A percentile compares a stretch with the other conserved stretches of the same genome.
These are phyloP conservation scores for Cheilosia vulpina DNA, from an alignment of 2,888 invertebrate genomes.

Conservation along the genomic window DNA sequence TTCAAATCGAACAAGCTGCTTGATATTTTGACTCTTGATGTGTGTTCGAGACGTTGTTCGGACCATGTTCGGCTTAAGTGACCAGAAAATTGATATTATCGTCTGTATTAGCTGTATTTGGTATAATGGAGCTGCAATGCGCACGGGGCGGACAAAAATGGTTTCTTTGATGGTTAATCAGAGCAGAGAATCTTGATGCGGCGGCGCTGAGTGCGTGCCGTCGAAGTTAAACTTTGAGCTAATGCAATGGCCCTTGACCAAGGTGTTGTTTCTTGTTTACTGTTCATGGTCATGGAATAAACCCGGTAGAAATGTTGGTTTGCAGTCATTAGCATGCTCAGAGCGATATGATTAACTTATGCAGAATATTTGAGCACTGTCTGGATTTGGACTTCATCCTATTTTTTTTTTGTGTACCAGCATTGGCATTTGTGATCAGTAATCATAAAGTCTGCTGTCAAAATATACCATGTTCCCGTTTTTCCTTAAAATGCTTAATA, in stretches of 20 bases:
- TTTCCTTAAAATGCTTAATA: no score
- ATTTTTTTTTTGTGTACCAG: no score
- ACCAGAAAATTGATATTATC: slow-evolving; percentile 56
- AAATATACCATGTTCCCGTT: no score
- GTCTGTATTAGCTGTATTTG: slow-evolving; percentile 28
- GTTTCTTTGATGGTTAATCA: slow-evolving; percentile 37
- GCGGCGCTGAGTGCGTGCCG: slow-evolving; percentile 33
- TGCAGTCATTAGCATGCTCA: no score
- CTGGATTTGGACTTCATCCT: no score
- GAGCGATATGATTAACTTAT: no score
- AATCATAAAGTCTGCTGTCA: no score
- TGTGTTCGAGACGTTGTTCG: slow-evolving; percentile 5
- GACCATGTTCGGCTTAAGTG: slow-evolving; percentile 51
- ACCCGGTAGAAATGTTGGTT: no score
- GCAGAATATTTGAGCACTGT: no score
- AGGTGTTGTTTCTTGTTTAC: not conserved
- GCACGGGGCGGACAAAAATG: slow-evolving; percentile 37
- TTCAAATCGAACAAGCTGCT: slow-evolving; percentile 30
- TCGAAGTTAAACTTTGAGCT: slow-evolving; percentile 1
- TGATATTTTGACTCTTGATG: slow-evolving; percentile 1
- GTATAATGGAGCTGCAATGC: slow-evolving; percentile 25
- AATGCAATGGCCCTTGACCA: slow-evolving; percentile 30
- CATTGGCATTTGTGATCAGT: no score
- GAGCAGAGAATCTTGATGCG: slow-evolving; percentile 47
- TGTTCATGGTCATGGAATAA: not conserved